Conservation (phyloP, 2,888 invertebrate genomes). For the Dryobota labecula region DNA sequence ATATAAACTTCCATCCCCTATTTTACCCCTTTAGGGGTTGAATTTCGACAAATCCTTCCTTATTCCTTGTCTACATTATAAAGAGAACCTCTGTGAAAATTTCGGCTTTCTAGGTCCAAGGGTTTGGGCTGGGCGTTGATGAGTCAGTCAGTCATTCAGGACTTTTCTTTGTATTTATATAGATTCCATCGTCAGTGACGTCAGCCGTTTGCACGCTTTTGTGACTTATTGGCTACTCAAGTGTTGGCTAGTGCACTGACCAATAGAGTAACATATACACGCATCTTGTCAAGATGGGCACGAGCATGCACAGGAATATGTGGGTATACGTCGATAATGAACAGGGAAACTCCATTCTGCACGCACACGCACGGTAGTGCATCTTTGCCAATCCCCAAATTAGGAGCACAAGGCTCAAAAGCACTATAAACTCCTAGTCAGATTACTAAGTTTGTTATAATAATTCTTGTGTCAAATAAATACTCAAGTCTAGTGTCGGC, state of each 20-base stretch:
- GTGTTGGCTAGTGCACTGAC: not conserved
- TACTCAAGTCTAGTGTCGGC: not conserved
- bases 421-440: not conserved
- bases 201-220: not conserved
- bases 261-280: conserved; percentile 1
- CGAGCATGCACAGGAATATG: not conserved
- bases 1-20: no score
- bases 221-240: not conserved
- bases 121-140: no score
- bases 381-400: not conserved
- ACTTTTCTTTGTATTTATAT: no score
- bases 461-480: not conserved
- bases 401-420: not conserved
- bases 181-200: conserved; percentile 17
- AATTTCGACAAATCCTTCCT: no score
- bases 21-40: no score
- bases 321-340: not conserved
- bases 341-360: not conserved
- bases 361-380: no score
- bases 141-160: no score
- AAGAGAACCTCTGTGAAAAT: no score
- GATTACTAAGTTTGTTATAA: not conserved
- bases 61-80: no score
- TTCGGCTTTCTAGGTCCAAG: no score
- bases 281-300: not conserved